Conservation (phyloP, 2,797 vertebrate genomes). For the Notolepis coatsorum region DNA sequence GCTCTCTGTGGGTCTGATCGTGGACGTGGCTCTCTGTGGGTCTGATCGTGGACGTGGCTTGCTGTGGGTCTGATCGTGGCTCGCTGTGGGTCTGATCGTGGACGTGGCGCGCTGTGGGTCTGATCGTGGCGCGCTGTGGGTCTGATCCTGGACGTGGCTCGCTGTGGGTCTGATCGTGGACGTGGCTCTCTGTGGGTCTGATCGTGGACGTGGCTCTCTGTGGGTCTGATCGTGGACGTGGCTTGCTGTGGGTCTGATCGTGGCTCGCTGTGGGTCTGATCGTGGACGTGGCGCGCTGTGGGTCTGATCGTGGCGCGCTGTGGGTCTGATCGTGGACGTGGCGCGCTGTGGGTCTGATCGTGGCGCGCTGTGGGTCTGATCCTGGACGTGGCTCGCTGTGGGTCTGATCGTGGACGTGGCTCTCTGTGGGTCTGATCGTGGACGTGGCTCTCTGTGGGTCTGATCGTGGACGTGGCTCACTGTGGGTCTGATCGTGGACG, state of each 20-base stretch:
- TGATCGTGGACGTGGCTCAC: constrained; percentile 15
- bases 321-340: background rate
- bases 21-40: too few species aligned
- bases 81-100: constrained; percentile 19
- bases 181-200: too few species aligned
- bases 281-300: too few species aligned
- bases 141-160: constrained; percentile 18
- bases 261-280: constrained; percentile 4
- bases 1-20: constrained; percentile 1
- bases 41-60: constrained; percentile 18
- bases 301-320: constrained; percentile 16
- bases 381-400: too few species aligned
- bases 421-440: constrained; percentile 1
- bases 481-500: background rate
- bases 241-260: constrained; percentile 19
- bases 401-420: constrained; percentile 20
- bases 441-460: too few species aligned
- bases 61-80: background rate
- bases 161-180: background rate
- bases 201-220: constrained; percentile 13
- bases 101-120: constrained; percentile 16
- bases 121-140: constrained; percentile 9
- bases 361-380: constrained; percentile 5
- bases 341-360: constrained; percentile 19
- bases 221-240: background rate